These are phyloP conservation scores for Eospalax fontanierii DNA, from an alignment of 2,797 vertebrate species.

Conservation along the genomic window DNA sequence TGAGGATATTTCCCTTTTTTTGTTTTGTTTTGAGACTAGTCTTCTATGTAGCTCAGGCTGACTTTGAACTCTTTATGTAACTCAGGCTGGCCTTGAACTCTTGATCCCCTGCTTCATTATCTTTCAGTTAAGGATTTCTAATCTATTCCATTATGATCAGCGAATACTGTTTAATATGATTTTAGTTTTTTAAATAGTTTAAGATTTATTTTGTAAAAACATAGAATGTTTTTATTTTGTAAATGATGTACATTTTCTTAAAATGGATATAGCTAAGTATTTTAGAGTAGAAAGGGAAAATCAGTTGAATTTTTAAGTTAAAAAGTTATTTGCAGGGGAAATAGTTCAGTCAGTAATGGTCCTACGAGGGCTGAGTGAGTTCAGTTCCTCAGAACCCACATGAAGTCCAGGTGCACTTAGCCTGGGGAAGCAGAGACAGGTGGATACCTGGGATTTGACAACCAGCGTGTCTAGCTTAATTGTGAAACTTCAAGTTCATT, in stretches of 20 bases:
- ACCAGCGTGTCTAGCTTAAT: not conserved
- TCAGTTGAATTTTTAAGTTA: not conserved
- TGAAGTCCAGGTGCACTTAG: not conserved
- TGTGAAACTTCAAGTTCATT: not conserved
- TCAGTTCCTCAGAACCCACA: not conserved
- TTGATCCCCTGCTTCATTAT: too few species aligned
- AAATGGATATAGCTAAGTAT: not conserved
- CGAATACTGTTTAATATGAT: not conserved
- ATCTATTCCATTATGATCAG: not conserved
- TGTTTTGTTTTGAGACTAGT: not conserved
- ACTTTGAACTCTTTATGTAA: not conserved
- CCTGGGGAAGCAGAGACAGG: not conserved
- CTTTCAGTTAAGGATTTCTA: not conserved
- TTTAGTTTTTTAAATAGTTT: not conserved
- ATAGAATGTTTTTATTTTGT: not conserved
- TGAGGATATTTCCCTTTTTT: too few species aligned
- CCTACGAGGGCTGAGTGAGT: not conserved
- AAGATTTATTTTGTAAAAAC: not conserved
- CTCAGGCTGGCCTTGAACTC: not conserved
- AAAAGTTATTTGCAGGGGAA: not conserved
- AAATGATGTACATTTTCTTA: not conserved
- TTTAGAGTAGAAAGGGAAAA: not conserved
- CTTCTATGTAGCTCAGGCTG: not conserved
- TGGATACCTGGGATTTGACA: not conserved
- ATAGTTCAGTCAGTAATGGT: not conserved